Conservation (phyloP, 2,797 vertebrate species). For the Parauchenoglanis ngamensis region DNA sequence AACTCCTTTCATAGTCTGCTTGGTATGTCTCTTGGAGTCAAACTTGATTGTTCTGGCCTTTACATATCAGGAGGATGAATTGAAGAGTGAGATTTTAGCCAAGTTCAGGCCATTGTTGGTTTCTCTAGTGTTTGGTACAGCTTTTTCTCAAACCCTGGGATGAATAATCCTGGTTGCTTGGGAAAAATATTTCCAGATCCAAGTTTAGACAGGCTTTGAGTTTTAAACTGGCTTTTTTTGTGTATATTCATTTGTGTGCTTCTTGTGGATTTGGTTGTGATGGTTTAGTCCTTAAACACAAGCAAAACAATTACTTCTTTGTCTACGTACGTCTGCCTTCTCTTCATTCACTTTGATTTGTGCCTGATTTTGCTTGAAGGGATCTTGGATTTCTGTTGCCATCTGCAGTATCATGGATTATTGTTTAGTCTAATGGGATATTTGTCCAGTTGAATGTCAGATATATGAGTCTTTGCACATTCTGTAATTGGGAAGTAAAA, state of each 20-base stretch:
- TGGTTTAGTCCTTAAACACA: constrained; percentile 35
- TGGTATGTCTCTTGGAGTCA: constrained; percentile 61
- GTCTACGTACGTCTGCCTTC: neutral
- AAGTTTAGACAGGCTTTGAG: constrained; percentile 66
- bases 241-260: constrained; percentile 67
- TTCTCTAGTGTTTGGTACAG: constrained; percentile 56
- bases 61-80: constrained; percentile 48
- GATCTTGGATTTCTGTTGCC: neutral
- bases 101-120: constrained; percentile 63
- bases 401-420: constrained; percentile 17
- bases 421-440: neutral
- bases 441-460: constrained; percentile 8
- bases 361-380: constrained; percentile 7
- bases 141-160: constrained; percentile 60
- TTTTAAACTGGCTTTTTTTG: constrained; percentile 64
- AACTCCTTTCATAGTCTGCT: constrained; percentile 42
- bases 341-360: constrained; percentile 30
- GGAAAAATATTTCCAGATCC: constrained; percentile 75
- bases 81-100: constrained; percentile 59
- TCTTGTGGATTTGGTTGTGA: constrained; percentile 32
- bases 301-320: constrained; percentile 15
- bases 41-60: constrained; percentile 61
- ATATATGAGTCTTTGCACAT: constrained; percentile 1
- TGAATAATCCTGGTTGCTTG: constrained; percentile 62
- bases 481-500: constrained; percentile 20